Base-by-base conservation (phyloP, 1,140 invertebrate genomes). In the Drosophila micromelanica region DNA sequence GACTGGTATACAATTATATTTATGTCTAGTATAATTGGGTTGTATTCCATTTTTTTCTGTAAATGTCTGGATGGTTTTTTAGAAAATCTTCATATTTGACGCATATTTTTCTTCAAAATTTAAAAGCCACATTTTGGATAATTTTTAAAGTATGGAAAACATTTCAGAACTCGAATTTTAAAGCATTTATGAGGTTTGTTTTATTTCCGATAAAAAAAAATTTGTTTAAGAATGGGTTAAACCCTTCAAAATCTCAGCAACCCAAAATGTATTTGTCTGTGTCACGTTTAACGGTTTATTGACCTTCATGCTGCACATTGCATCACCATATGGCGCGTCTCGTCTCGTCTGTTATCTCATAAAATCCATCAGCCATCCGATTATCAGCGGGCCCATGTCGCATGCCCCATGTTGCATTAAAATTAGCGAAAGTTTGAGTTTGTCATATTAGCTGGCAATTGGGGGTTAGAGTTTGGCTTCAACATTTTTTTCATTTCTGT, bases 301-400 rank as follows among this genome's bases (percentile, higher is more conserved):
- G 48, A 51, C 48, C 48, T 51, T 51, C 48, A 51, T 17, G 48
- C 48, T 27, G 48, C 48, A 51, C n/a, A 35, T 51, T 51, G 48
- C 48, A 30, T 51, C 48, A 51, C 48, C 48, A 51, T 51, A 51
- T 51, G 48, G 6, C 32, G 9, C 32, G 32, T 8, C 32, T 32
- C 32, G 48, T 27, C 48, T 13, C 48, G 5, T 27, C 13, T 51
- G 49, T 52, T 52, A 52, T 52, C 49, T 52, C 49, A 52, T 30
- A 52, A 37, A 35, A 52, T 52, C 49, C 49, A 52, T 52, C 49
- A 52, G 32, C 2, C 32, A 35, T 35, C 32, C 2, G 27, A 51
- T 51, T 51, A 27, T 51, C 27, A 30, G 27, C 48, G 15, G 48
- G 27, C 48, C 20, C 20, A 23, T 3, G 49, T 35, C 37, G 30